Evolutionary conservation across 2,113 vertebrate genomes (phyloP).

Genomic region (Cervus canadensis): DNA sequence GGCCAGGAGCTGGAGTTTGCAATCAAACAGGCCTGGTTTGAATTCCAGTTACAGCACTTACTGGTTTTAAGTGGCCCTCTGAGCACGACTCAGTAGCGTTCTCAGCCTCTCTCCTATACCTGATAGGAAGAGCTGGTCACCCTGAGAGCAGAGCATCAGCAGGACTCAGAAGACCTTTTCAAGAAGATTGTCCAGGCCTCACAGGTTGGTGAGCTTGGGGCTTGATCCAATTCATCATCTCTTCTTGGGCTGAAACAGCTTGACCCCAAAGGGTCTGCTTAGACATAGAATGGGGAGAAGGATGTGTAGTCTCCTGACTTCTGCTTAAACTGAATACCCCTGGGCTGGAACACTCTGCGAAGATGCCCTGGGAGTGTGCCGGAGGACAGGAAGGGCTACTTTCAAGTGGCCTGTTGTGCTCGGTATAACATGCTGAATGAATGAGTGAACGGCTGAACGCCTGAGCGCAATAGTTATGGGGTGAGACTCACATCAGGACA

Average conservation of each 20-base stretch:
- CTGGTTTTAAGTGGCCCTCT: not conserved
- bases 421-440: fast-evolving
- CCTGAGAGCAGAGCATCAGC: slow-evolving; percentile 72
- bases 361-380: fast-evolving
- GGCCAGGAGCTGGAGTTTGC: fast-evolving
- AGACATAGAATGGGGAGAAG: fast-evolving
- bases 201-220: slow-evolving; percentile 57
- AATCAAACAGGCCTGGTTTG: not conserved
- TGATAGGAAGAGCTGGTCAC: slow-evolving; percentile 72
- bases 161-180: slow-evolving; percentile 70
- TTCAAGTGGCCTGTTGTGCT: not conserved
- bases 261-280: not conserved
- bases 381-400: not conserved
- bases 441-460: fast-evolving
- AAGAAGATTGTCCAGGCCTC: slow-evolving; percentile 77
- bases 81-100: too few relatives aligned
- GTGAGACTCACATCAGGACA: not conserved
- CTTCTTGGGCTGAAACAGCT: not conserved
- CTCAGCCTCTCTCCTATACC: not conserved
- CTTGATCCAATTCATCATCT: not conserved
- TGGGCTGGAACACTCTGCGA: not conserved
- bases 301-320: not conserved
- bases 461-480: fast-evolving
- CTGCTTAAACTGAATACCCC: not conserved
- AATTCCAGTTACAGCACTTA: too few relatives aligned